phyloP scores from a whole-genome alignment of 2,113 vertebrate genomes.

The Aix galericulata region DNA sequence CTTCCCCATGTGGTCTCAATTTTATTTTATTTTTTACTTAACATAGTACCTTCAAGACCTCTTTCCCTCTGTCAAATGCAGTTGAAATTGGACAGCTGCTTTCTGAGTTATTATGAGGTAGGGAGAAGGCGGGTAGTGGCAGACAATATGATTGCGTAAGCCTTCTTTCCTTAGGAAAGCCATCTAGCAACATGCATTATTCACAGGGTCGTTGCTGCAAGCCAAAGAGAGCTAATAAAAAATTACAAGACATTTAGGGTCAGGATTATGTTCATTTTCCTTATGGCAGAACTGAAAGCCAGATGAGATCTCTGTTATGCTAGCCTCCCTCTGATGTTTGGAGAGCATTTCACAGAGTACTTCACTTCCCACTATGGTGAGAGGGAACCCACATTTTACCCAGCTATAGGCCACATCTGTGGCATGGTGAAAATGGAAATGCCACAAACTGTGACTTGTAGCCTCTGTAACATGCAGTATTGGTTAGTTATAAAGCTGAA shows the following conservation, averaged over 20 bases:
- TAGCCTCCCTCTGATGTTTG: neutral
- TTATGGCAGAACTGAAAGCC: conserved; percentile 6
- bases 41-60: neutral
- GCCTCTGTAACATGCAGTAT: neutral
- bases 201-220: conserved; percentile 34
- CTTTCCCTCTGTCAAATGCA: neutral
- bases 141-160: conserved; percentile 38
- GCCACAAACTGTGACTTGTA: neutral
- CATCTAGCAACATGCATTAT: conserved; percentile 62
- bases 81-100: neutral
- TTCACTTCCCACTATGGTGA: neutral
- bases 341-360: neutral
- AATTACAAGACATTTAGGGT: conserved; percentile 28
- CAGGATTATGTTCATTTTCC: neutral
- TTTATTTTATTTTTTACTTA: neutral
- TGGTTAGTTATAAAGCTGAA: neutral
- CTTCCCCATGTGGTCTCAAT: neutral
- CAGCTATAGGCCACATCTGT: neutral
- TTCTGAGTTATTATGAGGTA: conserved; percentile 17
- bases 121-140: neutral
- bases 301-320: conserved; percentile 3
- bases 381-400: neutral
- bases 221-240: conserved; percentile 54
- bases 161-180: conserved; percentile 59
- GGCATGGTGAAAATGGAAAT: neutral